phyloP scores from a whole-genome alignment of 2,888 invertebrate genomes.

The Orgyia antiqua region DNA sequence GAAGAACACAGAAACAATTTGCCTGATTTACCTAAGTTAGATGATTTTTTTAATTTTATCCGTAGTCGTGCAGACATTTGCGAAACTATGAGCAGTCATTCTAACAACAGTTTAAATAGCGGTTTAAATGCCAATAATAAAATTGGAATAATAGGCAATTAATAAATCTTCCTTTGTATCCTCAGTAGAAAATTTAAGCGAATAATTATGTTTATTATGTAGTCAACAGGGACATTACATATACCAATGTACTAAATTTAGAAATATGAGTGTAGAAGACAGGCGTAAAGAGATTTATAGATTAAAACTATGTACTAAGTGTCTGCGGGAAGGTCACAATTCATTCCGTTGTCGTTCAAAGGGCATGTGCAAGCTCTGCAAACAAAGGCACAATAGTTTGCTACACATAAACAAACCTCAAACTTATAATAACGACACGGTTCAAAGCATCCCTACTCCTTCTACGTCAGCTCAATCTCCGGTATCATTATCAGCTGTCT shows the following conservation, averaged over 20 bases:
- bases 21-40: too few species aligned
- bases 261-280: neutral
- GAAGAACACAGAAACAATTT: too few species aligned
- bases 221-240: too few species aligned
- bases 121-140: neutral
- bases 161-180: too few species aligned
- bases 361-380: conserved; percentile 1
- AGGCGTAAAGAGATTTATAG: neutral
- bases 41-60: neutral
- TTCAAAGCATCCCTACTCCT: neutral
- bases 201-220: neutral
- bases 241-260: conserved; percentile 2
- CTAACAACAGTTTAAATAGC: too few species aligned
- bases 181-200: neutral
- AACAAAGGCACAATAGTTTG: conserved; percentile 1
- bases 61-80: conserved; percentile 1
- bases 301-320: conserved; percentile 1
- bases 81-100: neutral
- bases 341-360: neutral
- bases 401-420: neutral
- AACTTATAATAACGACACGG: neutral
- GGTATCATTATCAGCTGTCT: conserved; percentile 1
- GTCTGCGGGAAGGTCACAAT: conserved; percentile 1
- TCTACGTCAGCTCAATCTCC: neutral
- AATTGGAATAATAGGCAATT: neutral